Conservation (phyloP, 2,888 invertebrate species). For the Mechanitis mazaeus region DNA sequence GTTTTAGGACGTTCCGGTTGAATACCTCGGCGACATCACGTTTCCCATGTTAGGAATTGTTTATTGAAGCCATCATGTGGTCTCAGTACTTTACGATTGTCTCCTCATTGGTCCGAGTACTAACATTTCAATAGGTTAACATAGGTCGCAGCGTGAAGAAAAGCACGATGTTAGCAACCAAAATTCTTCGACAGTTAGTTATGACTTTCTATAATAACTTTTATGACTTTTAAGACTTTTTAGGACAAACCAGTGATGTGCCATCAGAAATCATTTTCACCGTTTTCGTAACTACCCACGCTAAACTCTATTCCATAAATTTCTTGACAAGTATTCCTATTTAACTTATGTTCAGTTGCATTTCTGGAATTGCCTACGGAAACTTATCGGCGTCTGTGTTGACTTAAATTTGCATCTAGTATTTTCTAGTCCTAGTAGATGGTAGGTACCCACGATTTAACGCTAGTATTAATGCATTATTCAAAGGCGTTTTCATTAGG, state of each 20-base stretch:
- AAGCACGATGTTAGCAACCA: slow-evolving; percentile 57
- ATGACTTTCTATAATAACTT: slow-evolving; percentile 3
- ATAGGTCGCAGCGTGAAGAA: slow-evolving; percentile 65
- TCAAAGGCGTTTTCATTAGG: slow-evolving; percentile 75
- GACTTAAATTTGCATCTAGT: slow-evolving; percentile 72
- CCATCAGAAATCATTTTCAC: no score
- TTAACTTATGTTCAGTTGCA: slow-evolving; percentile 40
- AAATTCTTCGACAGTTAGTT: slow-evolving; percentile 28
- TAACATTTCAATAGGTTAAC: slow-evolving; percentile 76
- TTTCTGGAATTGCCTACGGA: slow-evolving; percentile 58
- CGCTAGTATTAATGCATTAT: slow-evolving; percentile 76
- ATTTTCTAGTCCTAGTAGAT: slow-evolving; percentile 66
- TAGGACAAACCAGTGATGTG: no score
- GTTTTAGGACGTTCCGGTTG: slow-evolving; percentile 59
- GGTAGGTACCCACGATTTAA: slow-evolving; percentile 74
- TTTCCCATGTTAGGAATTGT: slow-evolving; percentile 70
- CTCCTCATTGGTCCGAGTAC: slow-evolving; percentile 70
- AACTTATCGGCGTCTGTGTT: slow-evolving; percentile 65
- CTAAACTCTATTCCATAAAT: slow-evolving; percentile 11
- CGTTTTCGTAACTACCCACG: slow-evolving; percentile 2
- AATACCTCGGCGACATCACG: slow-evolving; percentile 64
- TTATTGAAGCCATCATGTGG: slow-evolving; percentile 76
- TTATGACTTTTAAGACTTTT: background rate
- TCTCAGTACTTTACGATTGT: slow-evolving; percentile 76
- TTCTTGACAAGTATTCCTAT: slow-evolving; percentile 24